phyloP scores from a whole-genome alignment of 2,113 vertebrate species.

The Microtus oregoni region DNA sequence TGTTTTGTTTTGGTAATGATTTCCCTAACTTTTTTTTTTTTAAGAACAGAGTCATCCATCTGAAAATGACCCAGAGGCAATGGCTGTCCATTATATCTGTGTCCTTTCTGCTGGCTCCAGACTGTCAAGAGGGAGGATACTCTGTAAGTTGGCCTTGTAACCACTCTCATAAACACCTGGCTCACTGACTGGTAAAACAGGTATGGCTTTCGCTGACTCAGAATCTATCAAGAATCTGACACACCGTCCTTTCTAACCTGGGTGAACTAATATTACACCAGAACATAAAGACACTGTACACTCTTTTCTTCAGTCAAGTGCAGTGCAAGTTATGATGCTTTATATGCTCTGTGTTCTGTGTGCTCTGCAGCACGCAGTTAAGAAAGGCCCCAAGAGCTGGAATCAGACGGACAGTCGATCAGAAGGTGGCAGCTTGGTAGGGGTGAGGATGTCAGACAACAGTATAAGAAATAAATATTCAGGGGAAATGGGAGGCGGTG shows the following conservation, averaged over 20 bases:
- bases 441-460: background rate
- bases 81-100: background rate
- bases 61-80: background rate
- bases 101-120: background rate
- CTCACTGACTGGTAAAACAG: conserved; percentile 52
- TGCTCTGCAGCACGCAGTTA: background rate
- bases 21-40: background rate
- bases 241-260: conserved; percentile 37
- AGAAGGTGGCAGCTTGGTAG: background rate
- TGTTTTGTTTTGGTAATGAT: background rate
- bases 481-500: too few species aligned
- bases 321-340: background rate
- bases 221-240: conserved; percentile 40
- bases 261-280: conserved; percentile 6
- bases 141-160: background rate
- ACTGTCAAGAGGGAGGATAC: background rate
- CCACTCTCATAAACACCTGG: background rate
- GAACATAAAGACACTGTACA: background rate
- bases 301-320: background rate
- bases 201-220: conserved; percentile 59
- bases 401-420: background rate
- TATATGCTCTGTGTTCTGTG: background rate
- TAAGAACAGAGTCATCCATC: background rate
- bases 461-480: background rate
- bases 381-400: background rate